Evolutionary conservation across 2,888 invertebrate species (phyloP).

Genomic region (Heliconius ethilla): DNA sequence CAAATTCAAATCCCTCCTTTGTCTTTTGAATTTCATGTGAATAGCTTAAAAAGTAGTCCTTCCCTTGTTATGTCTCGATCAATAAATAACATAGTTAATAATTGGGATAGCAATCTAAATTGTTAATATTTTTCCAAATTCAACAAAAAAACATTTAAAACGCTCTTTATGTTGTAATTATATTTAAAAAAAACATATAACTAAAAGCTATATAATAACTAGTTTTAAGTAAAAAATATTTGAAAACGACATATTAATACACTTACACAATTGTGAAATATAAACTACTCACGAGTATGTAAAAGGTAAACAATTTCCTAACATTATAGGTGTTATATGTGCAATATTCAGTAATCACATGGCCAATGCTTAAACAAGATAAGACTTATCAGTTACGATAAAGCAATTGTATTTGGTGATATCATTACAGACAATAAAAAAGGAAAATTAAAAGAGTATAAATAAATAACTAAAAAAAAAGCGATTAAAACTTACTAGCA

Average conservation of each 20-base stretch:
- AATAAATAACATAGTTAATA: slow-evolving; percentile 31
- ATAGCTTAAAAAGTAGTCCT: slow-evolving; percentile 37
- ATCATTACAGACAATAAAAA: slow-evolving; percentile 55
- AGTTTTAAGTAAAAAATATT: too few species aligned
- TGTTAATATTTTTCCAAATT: background rate
- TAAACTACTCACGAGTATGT: slow-evolving; percentile 1
- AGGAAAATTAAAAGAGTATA: slow-evolving; percentile 49
- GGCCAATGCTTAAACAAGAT: slow-evolving; percentile 60
- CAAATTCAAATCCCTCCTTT: slow-evolving; percentile 80
- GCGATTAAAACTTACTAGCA: slow-evolving; percentile 44
- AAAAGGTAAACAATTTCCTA: slow-evolving; percentile 33
- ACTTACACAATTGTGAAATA: slow-evolving; percentile 1
- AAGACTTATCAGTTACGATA: slow-evolving; percentile 74
- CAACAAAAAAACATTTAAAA: background rate
- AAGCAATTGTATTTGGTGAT: slow-evolving; percentile 74
- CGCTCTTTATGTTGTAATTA: background rate
- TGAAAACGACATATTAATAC: background rate
- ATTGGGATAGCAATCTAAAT: background rate
- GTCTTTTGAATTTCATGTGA: slow-evolving; percentile 73
- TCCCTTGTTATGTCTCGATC: slow-evolving; percentile 31
- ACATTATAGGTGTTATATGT: slow-evolving; percentile 52
- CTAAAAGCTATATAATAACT: too few species aligned
- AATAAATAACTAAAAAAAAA: slow-evolving; percentile 45
- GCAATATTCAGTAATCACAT: slow-evolving; percentile 59
- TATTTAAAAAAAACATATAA: background rate